phyloP scores from a whole-genome alignment of 1,140 invertebrate genomes.

The Euwallacea similis region DNA sequence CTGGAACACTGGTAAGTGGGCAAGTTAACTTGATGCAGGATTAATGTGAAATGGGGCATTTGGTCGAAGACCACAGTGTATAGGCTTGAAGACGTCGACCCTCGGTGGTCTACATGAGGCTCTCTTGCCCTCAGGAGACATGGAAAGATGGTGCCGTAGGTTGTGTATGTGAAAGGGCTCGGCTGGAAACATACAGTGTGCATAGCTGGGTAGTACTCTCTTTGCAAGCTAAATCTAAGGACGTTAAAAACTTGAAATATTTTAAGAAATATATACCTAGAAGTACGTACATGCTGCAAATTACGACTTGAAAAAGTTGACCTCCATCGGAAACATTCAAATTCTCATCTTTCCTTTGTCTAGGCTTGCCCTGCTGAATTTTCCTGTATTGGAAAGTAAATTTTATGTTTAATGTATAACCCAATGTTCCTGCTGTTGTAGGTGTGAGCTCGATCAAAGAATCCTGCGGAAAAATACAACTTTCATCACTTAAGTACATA shows the following conservation, averaged over 20 bases:
- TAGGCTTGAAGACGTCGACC: neutral
- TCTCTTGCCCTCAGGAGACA: slow-evolving; percentile 17
- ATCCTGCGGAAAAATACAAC: slow-evolving; percentile 10
- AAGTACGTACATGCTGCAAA: slow-evolving; percentile 21
- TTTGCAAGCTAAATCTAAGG: slow-evolving; percentile 28
- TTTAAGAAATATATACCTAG: too few species aligned
- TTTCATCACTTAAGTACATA: too few species aligned
- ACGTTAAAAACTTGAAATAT: neutral
- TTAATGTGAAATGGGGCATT: slow-evolving; percentile 27
- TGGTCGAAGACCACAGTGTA: slow-evolving; percentile 15
- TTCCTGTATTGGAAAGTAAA: slow-evolving; percentile 33
- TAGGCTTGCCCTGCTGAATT: slow-evolving; percentile 19
- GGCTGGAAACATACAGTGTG: slow-evolving; percentile 28
- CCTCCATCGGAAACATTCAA: slow-evolving; percentile 1
- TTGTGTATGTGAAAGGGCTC: slow-evolving; percentile 28
- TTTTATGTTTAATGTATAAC: slow-evolving; percentile 19
- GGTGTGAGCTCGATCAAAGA: slow-evolving; percentile 24
- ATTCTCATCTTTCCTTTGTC: slow-evolving; percentile 17
- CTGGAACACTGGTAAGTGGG: slow-evolving; percentile 9
- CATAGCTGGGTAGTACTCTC: slow-evolving; percentile 27
- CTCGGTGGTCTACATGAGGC: neutral
- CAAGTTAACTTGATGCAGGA: slow-evolving; percentile 24
- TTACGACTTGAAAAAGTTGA: slow-evolving; percentile 5
- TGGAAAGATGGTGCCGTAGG: slow-evolving; percentile 27
- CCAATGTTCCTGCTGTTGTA: slow-evolving; percentile 2